Evolutionary conservation across 2,113 vertebrate genomes (phyloP), one percentile per base, ranked within the genome.

Genomic region (Chaetodon trifascialis): DNA sequence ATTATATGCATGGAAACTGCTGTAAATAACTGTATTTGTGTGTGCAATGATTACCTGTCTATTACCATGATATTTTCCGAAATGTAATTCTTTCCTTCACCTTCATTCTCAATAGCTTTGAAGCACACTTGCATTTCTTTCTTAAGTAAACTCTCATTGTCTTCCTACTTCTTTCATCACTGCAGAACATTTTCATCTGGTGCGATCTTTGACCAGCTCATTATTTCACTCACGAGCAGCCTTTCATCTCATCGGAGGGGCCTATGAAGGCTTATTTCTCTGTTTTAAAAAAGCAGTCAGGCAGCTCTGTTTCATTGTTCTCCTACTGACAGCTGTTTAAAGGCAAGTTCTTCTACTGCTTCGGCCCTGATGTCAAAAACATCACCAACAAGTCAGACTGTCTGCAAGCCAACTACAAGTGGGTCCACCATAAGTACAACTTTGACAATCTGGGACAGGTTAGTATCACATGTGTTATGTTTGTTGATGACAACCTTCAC

Each of bases 381-480:
- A 97, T 99, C 93, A 99, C 98, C 92, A 99, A 99, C 94, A 96
- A 97, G 56, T 99, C 98, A 0, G 98, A 99, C 95, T 99, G 98
- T 0, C 9, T 99, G 87, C 96, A 96, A 0, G 97, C 96, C 94
- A 98, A 96, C 92, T 99, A 99, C 93, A 99, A 98, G 91, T 99
- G 98, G 98, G 97, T 98, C 73, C 97, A 99, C 90, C 98, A 99
- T 89, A 99, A 99, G 69, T 99, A 99, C 94, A 99, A 99, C 95
- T 99, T 99, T 0, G 98, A 99, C 93, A 99, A 99, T 88, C 92
- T 99, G 86, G 98, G 98, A 62, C 98, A 99, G 97, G 98, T 97
- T 84, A 85, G 93, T 82, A 19, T 59, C 51, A 49, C 1, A 21
- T 70, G 38, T 73, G 16, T 7, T 73, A 14, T 7, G 0, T 56